Conservation (phyloP, 1,140 invertebrate genomes). For the Heliothis subflexa region DNA sequence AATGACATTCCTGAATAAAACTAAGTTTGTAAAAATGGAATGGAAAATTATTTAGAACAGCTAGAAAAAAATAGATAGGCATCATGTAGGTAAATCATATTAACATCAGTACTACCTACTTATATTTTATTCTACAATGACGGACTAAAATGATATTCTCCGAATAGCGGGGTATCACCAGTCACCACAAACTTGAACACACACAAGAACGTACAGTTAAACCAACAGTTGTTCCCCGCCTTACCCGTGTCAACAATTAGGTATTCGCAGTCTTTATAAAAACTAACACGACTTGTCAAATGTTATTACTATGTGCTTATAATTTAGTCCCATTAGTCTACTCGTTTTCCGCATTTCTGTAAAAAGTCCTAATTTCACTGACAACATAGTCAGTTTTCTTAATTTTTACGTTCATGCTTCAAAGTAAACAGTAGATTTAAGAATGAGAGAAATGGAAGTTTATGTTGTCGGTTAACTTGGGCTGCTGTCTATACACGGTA, state of each 20-base stretch:
- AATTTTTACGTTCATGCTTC: too few species aligned
- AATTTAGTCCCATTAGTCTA: conserved; percentile 21
- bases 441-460: too few species aligned
- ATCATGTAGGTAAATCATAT: not conserved
- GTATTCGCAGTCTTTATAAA: conserved; percentile 20
- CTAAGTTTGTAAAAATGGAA: too few species aligned
- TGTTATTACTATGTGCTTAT: conserved; percentile 31
- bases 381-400: not conserved
- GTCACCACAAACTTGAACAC: conserved; percentile 3
- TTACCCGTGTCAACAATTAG: conserved; percentile 28
- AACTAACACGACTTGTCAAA: conserved; percentile 26
- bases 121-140: not conserved
- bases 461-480: too few species aligned
- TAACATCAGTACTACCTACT: not conserved
- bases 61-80: too few species aligned
- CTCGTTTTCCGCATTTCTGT: conserved; percentile 15
- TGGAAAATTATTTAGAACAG: too few species aligned
- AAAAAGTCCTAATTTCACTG: not conserved
- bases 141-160: too few species aligned
- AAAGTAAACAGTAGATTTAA: too few species aligned
- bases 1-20: too few species aligned
- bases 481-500: not conserved
- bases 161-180: conserved; percentile 11
- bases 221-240: conserved; percentile 27
- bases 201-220: conserved; percentile 23